Conservation (phyloP, 2,113 vertebrate genomes). For the Eptatretus burgeri region DNA sequence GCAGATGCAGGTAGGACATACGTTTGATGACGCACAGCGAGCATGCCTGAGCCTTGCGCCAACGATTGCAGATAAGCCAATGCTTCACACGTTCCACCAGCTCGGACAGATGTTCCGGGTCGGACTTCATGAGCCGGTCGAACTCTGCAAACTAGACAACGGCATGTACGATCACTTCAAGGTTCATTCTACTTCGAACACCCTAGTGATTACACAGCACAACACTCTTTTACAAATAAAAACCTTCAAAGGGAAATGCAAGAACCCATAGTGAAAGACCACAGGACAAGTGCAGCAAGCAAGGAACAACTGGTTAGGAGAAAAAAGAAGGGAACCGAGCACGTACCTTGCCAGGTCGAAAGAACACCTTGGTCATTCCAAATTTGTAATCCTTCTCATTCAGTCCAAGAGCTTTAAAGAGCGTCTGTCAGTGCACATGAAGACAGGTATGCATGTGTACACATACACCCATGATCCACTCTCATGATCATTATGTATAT, state of each 20-base stretch:
- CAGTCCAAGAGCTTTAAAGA: slow-evolving; percentile 86
- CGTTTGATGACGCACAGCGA: slow-evolving; percentile 68
- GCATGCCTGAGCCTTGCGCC: slow-evolving; percentile 95
- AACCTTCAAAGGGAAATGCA: too few species aligned
- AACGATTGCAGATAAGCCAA: slow-evolving; percentile 87
- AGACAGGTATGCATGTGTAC: slow-evolving; percentile 9
- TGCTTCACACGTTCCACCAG: slow-evolving; percentile 64
- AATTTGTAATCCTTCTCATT: slow-evolving; percentile 95
- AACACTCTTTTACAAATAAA: too few species aligned
- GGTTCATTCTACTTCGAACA: too few species aligned
- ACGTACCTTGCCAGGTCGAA: slow-evolving; percentile 79
- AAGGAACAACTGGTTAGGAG: not conserved
- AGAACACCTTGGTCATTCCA: slow-evolving; percentile 83
- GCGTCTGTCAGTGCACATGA: slow-evolving; percentile 28
- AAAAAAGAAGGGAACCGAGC: not conserved
- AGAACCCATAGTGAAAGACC: too few species aligned
- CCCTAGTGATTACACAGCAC: too few species aligned
- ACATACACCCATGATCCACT: too few species aligned
- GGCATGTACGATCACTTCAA: not conserved
- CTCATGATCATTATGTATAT: too few species aligned
- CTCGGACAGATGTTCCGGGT: slow-evolving; percentile 75
- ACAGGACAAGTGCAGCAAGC: too few species aligned
- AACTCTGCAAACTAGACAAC: slow-evolving; percentile 64
- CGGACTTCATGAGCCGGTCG: slow-evolving; percentile 96
- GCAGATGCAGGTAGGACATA: slow-evolving; percentile 19